Conservation (phyloP, 2,888 invertebrate species). For the Melanostoma mellinum region DNA sequence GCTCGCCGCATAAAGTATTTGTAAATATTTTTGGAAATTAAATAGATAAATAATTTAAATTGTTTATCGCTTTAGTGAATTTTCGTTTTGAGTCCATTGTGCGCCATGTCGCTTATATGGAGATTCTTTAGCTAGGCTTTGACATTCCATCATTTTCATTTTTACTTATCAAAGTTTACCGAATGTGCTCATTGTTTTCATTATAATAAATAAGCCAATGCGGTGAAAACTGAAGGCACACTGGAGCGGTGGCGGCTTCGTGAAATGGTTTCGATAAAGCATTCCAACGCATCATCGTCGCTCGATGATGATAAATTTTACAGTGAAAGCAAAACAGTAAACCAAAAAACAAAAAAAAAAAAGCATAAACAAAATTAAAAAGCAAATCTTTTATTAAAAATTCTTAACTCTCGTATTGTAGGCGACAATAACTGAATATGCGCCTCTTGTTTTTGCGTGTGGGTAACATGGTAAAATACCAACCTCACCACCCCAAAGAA, state of each 20-base stretch:
- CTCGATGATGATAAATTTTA: constrained; percentile 37
- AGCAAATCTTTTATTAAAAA: constrained; percentile 59
- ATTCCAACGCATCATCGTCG: constrained; percentile 46
- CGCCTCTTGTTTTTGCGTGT: neutral
- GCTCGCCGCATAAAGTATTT: neutral
- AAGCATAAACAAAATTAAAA: constrained; percentile 38
- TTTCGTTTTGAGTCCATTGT: neutral
- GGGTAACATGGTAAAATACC: neutral
- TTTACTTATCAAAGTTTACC: constrained; percentile 37
- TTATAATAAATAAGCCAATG: constrained; percentile 23
- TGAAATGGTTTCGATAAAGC: constrained; percentile 55
- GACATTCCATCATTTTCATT: constrained; percentile 22
- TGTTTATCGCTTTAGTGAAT: constrained; percentile 48
- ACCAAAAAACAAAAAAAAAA: neutral
- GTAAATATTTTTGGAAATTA: constrained; percentile 43
- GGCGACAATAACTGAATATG: constrained; percentile 34
- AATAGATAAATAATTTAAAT: constrained; percentile 43
- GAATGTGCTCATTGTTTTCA: constrained; percentile 48
- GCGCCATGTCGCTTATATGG: neutral
- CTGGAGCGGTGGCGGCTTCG: neutral
- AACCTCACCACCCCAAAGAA: neutral
- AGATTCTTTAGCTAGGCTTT: constrained; percentile 37
- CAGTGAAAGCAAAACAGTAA: neutral
- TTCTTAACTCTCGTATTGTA: constrained; percentile 45
- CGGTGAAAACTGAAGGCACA: constrained; percentile 19